A percentile compares a stretch with the other conserved stretches of the same genome.
These are phyloP conservation scores for Erinaceus europaeus DNA, from an alignment of 2,113 vertebrate genomes.

Conservation along the genomic window DNA sequence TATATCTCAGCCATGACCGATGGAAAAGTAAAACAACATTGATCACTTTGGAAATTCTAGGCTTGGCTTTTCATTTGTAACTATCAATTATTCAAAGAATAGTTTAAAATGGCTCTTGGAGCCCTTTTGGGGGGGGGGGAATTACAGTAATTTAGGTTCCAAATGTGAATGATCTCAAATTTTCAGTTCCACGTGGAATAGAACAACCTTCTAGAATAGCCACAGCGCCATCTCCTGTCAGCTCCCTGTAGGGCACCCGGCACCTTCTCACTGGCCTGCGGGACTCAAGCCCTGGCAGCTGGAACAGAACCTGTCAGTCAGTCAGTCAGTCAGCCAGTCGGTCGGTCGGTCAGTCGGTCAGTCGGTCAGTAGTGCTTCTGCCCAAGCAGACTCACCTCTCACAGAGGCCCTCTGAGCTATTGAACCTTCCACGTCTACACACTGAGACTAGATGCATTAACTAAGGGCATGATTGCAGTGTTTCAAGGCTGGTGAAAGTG, in stretches of 20 bases:
- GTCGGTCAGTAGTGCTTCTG: slow-evolving; percentile 36
- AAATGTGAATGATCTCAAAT: slow-evolving; percentile 76
- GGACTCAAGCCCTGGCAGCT: no score
- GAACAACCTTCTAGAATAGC: slow-evolving; percentile 78
- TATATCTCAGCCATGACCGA: slow-evolving; percentile 76
- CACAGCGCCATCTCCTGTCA: slow-evolving; percentile 89
- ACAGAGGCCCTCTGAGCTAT: slow-evolving; percentile 60
- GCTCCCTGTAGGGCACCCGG: slow-evolving; percentile 69
- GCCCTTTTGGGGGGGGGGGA: slow-evolving; percentile 57
- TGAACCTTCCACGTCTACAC: slow-evolving; percentile 70
- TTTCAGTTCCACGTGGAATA: slow-evolving; percentile 60
- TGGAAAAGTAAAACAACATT: slow-evolving; percentile 81
- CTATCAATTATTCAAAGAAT: slow-evolving; percentile 86
- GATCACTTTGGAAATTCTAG: slow-evolving; percentile 81
- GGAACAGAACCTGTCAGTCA: no score
- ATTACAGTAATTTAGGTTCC: slow-evolving; percentile 78
- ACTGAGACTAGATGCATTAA: slow-evolving; percentile 78
- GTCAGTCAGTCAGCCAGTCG: no score
- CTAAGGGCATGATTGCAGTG: slow-evolving; percentile 77
- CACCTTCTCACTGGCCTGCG: slow-evolving; percentile 61
- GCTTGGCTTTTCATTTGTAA: slow-evolving; percentile 83
- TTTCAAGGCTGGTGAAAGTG: slow-evolving; percentile 76
- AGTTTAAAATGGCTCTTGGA: slow-evolving; percentile 79
- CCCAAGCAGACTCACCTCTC: slow-evolving; percentile 68
- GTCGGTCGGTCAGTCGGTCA: no score